A percentile compares a stretch with the other conserved stretches of the same genome.
Conservation (phyloP, 1,140 invertebrate species). For the Cylas formicarius region DNA sequence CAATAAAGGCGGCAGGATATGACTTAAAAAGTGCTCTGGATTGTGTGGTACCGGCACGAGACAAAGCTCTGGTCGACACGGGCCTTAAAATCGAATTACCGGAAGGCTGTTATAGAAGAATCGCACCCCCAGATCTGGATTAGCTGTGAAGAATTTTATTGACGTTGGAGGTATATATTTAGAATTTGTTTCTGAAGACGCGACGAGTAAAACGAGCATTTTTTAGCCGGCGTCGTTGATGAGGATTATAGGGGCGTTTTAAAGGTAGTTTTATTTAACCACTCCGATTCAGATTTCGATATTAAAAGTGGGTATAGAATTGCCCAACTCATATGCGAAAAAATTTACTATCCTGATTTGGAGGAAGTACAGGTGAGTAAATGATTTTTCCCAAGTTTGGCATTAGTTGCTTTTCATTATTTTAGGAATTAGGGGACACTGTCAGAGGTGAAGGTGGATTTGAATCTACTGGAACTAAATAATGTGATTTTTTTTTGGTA, state of each 20-base stretch:
- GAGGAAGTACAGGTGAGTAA: slow-evolving; percentile 61
- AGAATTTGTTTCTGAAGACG: slow-evolving; percentile 3
- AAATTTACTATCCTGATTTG: slow-evolving; percentile 78
- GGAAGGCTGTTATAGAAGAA: slow-evolving; percentile 85
- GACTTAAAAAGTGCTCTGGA: slow-evolving; percentile 91
- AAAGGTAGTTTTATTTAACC: slow-evolving; percentile 92
- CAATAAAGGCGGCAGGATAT: slow-evolving; percentile 77
- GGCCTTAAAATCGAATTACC: slow-evolving; percentile 86
- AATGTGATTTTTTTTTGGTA: too few relatives aligned
- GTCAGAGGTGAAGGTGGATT: too few relatives aligned
- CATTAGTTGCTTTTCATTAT: too few relatives aligned
- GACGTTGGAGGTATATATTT: slow-evolving; percentile 92
- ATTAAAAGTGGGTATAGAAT: slow-evolving; percentile 85
- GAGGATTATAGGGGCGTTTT: slow-evolving; percentile 90
- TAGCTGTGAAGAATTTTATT: slow-evolving; percentile 92
- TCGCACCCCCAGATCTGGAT: slow-evolving; percentile 93
- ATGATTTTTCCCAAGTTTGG: too few relatives aligned
- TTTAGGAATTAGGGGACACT: too few relatives aligned
- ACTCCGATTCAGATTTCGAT: slow-evolving; percentile 71
- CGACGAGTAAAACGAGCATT: too few relatives aligned
- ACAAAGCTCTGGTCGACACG: slow-evolving; percentile 83
- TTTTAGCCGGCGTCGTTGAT: slow-evolving; percentile 84
- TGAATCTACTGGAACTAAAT: too few relatives aligned
- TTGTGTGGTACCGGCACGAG: slow-evolving; percentile 68
- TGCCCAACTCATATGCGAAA: slow-evolving; percentile 95